These are phyloP conservation scores for Apamea sordens DNA, from an alignment of 2,888 invertebrate genomes.

Conservation along the genomic window DNA sequence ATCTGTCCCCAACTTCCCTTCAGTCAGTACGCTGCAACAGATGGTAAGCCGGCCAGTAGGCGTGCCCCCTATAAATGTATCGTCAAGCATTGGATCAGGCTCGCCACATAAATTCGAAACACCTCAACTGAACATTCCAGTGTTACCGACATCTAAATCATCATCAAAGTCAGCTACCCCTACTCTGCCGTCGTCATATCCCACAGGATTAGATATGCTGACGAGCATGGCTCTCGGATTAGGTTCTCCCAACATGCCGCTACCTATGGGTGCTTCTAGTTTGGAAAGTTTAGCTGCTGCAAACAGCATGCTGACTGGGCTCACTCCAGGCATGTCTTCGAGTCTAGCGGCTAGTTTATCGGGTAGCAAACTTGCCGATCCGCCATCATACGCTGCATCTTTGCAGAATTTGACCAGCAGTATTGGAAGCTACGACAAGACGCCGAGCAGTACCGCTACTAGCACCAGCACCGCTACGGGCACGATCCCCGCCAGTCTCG, in stretches of 20 bases:
- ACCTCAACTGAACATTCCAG: slow-evolving; percentile 91
- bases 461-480: slow-evolving; percentile 83
- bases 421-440: slow-evolving; percentile 85
- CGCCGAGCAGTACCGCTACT: slow-evolving; percentile 87
- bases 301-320: slow-evolving; percentile 86
- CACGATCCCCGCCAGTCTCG: slow-evolving; percentile 88
- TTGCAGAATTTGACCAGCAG: slow-evolving; percentile 85
- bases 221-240: slow-evolving; percentile 89
- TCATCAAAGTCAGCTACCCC: slow-evolving; percentile 90
- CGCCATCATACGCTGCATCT: slow-evolving; percentile 87
- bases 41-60: slow-evolving; percentile 89
- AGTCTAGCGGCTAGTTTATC: slow-evolving; percentile 85
- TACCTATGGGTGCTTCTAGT: slow-evolving; percentile 84
- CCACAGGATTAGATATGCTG: slow-evolving; percentile 88
- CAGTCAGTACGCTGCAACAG: slow-evolving; percentile 87
- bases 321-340: slow-evolving; percentile 84
- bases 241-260: slow-evolving; percentile 84
- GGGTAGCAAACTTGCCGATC: slow-evolving; percentile 84
- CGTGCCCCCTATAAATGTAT: slow-evolving; percentile 87
- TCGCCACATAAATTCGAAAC: slow-evolving; percentile 90
- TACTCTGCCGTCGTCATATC: slow-evolving; percentile 88
- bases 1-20: slow-evolving; percentile 86
- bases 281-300: slow-evolving; percentile 88
- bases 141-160: slow-evolving; percentile 90
- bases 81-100: slow-evolving; percentile 84